phyloP scores from a whole-genome alignment of 2,113 vertebrate genomes.

The Vidua macroura region DNA sequence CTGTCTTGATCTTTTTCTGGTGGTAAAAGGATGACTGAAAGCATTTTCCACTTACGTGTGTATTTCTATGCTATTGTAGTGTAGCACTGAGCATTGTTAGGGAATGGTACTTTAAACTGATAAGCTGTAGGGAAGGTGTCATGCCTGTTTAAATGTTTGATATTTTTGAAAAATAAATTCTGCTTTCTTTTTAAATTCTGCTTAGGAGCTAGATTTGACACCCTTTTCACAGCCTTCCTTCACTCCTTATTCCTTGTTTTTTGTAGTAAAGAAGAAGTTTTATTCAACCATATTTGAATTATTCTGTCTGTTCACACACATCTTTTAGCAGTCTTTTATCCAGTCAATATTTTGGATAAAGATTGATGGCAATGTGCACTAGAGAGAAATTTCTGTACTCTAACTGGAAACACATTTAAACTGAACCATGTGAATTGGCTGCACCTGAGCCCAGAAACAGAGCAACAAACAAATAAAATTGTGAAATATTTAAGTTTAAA shows the following conservation, averaged over 20 bases:
- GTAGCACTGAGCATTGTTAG: rapidly evolving
- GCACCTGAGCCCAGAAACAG: neutral
- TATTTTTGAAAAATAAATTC: neutral
- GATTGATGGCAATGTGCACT: neutral
- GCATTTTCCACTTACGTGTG: neutral
- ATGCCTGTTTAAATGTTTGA: neutral
- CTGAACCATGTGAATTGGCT: neutral
- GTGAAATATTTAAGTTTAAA: neutral
- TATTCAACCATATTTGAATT: neutral
- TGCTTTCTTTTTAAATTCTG: too few species aligned
- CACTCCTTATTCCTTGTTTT: neutral
- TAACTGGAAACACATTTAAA: neutral
- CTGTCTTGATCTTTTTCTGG: neutral
- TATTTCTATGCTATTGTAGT: neutral
- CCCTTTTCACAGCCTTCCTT: neutral
- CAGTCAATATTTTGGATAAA: slow-evolving; percentile 5
- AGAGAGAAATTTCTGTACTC: slow-evolving; percentile 1
- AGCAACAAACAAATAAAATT: neutral
- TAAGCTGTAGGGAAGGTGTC: neutral
- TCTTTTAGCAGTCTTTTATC: neutral
- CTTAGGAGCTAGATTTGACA: neutral
- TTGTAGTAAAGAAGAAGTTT: neutral
- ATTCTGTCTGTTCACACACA: neutral
- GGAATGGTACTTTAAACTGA: neutral
- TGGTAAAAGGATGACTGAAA: neutral